These are phyloP conservation scores for Matsumyia berberina DNA, from an alignment of 2,888 invertebrate species.

Conservation along the genomic window DNA sequence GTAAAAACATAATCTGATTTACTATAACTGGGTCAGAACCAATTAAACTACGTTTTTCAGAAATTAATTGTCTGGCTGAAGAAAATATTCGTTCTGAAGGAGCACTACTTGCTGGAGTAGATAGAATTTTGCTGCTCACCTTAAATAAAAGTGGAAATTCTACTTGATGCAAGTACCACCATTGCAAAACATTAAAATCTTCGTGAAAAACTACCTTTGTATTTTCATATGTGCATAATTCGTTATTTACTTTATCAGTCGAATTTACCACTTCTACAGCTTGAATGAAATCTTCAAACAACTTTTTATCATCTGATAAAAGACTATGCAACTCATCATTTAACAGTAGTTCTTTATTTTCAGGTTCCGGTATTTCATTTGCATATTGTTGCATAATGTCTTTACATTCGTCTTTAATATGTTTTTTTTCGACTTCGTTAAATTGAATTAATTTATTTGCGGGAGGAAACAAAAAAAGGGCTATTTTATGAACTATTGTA, in stretches of 20 bases:
- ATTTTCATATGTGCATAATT: constrained; percentile 41
- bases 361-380: no score
- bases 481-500: constrained; percentile 39
- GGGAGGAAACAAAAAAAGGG: constrained; percentile 25
- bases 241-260: constrained; percentile 35
- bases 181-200: background rate
- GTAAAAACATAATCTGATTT: no score
- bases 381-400: constrained; percentile 3
- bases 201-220: constrained; percentile 10
- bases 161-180: constrained; percentile 13
- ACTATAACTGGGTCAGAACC: no score
- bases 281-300: constrained; percentile 37
- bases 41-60: constrained; percentile 41
- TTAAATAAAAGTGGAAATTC: constrained; percentile 46
- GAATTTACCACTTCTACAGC: constrained; percentile 25
- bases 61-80: constrained; percentile 44
- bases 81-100: constrained; percentile 41
- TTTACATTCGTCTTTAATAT: constrained; percentile 18
- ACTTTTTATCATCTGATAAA: constrained; percentile 18
- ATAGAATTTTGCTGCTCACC: constrained; percentile 42
- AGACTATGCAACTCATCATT: constrained; percentile 17
- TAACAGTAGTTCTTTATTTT: constrained; percentile 17
- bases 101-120: constrained; percentile 33
- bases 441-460: constrained; percentile 32
- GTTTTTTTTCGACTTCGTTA: constrained; percentile 2